Percentiles rank a stretch among this genome's conserved stretches.
Conservation (phyloP, 2,797 vertebrate genomes). For the Halcyon badia region DNA sequence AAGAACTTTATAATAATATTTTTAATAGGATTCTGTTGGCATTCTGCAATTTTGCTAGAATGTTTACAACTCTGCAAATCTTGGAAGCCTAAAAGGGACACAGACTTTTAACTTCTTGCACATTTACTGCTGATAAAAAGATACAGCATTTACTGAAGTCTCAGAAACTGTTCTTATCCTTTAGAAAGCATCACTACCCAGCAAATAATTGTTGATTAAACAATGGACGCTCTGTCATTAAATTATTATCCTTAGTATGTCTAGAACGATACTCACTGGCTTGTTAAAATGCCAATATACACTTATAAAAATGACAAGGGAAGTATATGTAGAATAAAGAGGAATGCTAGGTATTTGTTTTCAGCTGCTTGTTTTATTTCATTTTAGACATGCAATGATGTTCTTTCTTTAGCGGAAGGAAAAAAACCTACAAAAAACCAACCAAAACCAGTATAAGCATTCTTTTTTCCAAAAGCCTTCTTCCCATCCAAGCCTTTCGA, state of each 20-base stretch:
- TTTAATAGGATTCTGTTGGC: constrained; percentile 39
- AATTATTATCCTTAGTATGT: not conserved
- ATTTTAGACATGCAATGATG: not conserved
- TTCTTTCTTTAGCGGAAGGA: not conserved
- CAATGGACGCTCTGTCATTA: not conserved
- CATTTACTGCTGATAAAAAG: not conserved
- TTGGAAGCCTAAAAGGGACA: constrained; percentile 28
- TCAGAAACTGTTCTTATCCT: not conserved
- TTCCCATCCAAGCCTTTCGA: not conserved
- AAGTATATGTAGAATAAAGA: not conserved
- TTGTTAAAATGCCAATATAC: not conserved
- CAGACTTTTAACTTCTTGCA: constrained; percentile 6
- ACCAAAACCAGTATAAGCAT: not conserved
- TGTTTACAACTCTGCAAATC: constrained; percentile 60
- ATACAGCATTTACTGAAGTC: not conserved
- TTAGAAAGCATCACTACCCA: not conserved
- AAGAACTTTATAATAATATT: constrained; percentile 53
- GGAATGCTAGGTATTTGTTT: not conserved
- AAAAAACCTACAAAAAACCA: not conserved
- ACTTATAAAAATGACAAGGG: not conserved
- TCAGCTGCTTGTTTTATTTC: not conserved
- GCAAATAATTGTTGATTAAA: not conserved
- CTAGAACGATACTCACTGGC: not conserved
- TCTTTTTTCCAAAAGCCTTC: not conserved
- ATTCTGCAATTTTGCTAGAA: constrained; percentile 38